Conservation (phyloP, 2,797 vertebrate species). For the Myotis vivesi region DNA sequence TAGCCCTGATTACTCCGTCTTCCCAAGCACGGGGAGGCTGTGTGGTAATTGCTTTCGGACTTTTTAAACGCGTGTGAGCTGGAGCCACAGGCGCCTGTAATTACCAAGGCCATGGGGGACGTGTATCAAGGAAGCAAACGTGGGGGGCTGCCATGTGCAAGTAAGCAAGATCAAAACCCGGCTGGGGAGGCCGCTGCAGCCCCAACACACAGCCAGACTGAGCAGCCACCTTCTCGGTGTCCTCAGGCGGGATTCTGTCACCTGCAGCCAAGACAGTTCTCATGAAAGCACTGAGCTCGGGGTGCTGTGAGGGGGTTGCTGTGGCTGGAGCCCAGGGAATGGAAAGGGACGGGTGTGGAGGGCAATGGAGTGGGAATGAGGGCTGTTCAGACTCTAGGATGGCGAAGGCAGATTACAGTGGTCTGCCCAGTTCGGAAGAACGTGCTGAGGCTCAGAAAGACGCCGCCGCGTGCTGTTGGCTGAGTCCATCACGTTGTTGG, state of each 20-base stretch:
- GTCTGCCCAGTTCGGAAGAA: fast-evolving
- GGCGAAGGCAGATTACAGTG: background rate
- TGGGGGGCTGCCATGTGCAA: background rate
- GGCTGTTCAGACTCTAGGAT: fast-evolving
- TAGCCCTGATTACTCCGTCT: constrained; percentile 14
- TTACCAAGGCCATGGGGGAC: background rate
- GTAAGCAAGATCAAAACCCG: background rate
- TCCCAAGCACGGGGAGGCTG: background rate
- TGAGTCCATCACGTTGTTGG: fast-evolving
- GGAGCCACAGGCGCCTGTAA: constrained; percentile 22
- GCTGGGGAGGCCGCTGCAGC: background rate
- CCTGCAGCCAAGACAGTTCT: background rate
- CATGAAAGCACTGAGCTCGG: background rate
- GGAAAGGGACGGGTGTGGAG: background rate
- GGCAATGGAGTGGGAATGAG: background rate
- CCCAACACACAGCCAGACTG: background rate
- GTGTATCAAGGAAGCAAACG: background rate
- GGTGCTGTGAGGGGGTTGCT: fast-evolving
- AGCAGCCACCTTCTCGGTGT: fast-evolving
- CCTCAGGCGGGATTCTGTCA: background rate
- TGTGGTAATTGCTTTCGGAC: background rate
- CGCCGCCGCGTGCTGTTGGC: fast-evolving
- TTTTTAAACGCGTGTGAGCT: background rate
- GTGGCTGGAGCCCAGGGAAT: background rate
- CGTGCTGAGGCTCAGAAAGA: background rate